A percentile compares a stretch with the other conserved stretches of the same genome.
phyloP scores from a whole-genome alignment of 2,888 invertebrate species.

The Sphaeridia pumilis region DNA sequence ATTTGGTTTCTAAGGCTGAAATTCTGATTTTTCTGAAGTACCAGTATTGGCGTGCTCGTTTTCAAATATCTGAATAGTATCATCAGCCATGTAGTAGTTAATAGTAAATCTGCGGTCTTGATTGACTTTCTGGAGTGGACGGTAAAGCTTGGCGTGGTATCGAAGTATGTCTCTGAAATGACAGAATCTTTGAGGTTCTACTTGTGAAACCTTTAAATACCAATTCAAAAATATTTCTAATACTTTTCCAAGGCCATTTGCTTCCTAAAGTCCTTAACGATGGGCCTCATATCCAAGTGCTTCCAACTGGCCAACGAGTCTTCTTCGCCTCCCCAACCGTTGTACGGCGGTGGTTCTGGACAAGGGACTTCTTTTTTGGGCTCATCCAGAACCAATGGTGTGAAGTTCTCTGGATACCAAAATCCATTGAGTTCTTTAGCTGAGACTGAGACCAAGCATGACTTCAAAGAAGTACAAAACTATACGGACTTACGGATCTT shows the following conservation, averaged over 20 bases:
- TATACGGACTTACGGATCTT: constrained; percentile 45
- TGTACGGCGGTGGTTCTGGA: constrained; percentile 63
- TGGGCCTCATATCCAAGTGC: constrained; percentile 64
- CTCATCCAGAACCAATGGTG: constrained; percentile 43
- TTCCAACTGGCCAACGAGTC: constrained; percentile 81
- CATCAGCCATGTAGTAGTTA: constrained; percentile 67
- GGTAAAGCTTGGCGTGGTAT: constrained; percentile 63
- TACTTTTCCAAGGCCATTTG: constrained; percentile 67
- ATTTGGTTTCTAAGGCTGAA: constrained; percentile 1
- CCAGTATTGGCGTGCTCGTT: constrained; percentile 61
- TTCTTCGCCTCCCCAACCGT: constrained; percentile 51
- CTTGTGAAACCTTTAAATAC: too few species aligned
- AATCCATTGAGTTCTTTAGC: too few species aligned
- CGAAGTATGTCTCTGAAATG: constrained; percentile 61
- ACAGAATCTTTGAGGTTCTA: neutral
- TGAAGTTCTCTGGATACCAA: constrained; percentile 49
- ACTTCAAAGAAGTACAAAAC: neutral
- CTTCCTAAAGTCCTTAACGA: constrained; percentile 63
- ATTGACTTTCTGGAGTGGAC: constrained; percentile 44
- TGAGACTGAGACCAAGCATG: too few species aligned
- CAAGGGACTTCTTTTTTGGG: constrained; percentile 41
- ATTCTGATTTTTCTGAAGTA: constrained; percentile 20
- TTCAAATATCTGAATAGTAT: constrained; percentile 73
- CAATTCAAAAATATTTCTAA: too few species aligned
- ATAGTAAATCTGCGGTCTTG: constrained; percentile 60